Percentiles rank a stretch among this genome's conserved stretches.
phyloP scores from a whole-genome alignment of 2,113 vertebrate species.

The Dunckerocampus dactyliophorus region DNA sequence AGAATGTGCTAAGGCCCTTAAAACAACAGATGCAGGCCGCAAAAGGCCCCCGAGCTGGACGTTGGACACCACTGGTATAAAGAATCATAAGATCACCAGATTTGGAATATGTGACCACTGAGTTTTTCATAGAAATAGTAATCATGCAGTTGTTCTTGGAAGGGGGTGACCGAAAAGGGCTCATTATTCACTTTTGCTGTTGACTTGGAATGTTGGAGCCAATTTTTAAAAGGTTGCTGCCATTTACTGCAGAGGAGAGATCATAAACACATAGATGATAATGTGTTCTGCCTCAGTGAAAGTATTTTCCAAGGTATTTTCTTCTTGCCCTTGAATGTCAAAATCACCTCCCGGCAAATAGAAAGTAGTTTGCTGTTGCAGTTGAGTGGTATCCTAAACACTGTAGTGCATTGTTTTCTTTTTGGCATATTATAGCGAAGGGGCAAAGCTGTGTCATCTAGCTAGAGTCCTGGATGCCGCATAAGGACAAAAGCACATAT shows the following conservation, averaged over 20 bases:
- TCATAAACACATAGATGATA: conserved; percentile 18
- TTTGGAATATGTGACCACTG: too few species aligned
- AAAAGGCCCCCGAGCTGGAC: too few species aligned
- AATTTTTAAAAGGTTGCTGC: background rate
- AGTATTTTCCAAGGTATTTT: conserved; percentile 19
- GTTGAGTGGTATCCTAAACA: conserved; percentile 38
- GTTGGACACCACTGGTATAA: too few species aligned
- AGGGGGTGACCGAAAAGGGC: background rate
- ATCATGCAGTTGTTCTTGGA: too few species aligned
- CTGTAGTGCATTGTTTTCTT: conserved; percentile 20
- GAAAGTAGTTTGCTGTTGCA: conserved; percentile 34
- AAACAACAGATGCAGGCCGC: too few species aligned
- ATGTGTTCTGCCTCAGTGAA: conserved; percentile 8
- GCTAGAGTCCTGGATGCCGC: conserved; percentile 24
- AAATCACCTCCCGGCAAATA: conserved; percentile 43
- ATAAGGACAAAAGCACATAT: conserved; percentile 14
- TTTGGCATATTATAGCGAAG: conserved; percentile 12
- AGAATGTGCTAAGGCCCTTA: too few species aligned
- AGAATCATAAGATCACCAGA: too few species aligned
- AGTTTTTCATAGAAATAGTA: too few species aligned
- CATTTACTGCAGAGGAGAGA: conserved; percentile 9
- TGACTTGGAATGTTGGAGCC: background rate
- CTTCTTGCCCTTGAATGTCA: conserved; percentile 33
- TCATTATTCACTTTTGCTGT: background rate
- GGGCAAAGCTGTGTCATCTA: conserved; percentile 18